These are phyloP conservation scores for Perca flavescens DNA, from an alignment of 2,113 vertebrate genomes.

Conservation along the genomic window DNA sequence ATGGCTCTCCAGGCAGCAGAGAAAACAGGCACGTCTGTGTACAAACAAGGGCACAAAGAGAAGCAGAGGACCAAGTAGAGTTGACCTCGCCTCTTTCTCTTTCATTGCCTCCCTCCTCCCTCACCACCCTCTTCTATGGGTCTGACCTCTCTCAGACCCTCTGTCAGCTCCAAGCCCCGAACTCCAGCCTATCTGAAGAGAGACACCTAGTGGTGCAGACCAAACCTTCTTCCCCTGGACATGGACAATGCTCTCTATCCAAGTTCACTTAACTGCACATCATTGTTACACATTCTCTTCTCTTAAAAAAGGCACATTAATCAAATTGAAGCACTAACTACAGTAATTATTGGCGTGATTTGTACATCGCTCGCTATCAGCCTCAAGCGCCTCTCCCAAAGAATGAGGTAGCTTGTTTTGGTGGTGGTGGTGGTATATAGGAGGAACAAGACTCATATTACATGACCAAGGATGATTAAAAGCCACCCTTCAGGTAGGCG, in stretches of 20 bases:
- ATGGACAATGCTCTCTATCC: constrained; percentile 5
- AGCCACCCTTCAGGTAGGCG: constrained; percentile 52
- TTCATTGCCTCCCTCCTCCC: neutral
- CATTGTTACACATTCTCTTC: constrained; percentile 24
- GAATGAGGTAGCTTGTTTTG: constrained; percentile 15
- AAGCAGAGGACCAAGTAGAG: constrained; percentile 31
- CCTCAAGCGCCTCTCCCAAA: constrained; percentile 26
- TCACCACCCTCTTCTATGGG: constrained; percentile 15
- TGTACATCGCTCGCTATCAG: constrained; percentile 58
- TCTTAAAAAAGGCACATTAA: constrained; percentile 64
- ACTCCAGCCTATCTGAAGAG: constrained; percentile 71
- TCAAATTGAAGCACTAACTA: constrained; percentile 67
- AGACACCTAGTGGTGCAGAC: constrained; percentile 79
- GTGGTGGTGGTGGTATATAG: neutral
- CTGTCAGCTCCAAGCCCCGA: constrained; percentile 28
- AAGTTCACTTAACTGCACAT: constrained; percentile 40
- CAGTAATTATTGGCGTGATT: constrained; percentile 66
- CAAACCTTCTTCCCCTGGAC: constrained; percentile 19
- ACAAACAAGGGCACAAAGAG: constrained; percentile 47
- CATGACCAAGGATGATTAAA: constrained; percentile 71
- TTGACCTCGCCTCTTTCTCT: constrained; percentile 27
- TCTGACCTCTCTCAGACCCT: constrained; percentile 64
- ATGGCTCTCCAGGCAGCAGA: constrained; percentile 20
- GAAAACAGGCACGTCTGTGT: constrained; percentile 32
- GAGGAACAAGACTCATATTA: constrained; percentile 59